phyloP scores from a whole-genome alignment of 2,113 vertebrate species.

The Sardina pilchardus region DNA sequence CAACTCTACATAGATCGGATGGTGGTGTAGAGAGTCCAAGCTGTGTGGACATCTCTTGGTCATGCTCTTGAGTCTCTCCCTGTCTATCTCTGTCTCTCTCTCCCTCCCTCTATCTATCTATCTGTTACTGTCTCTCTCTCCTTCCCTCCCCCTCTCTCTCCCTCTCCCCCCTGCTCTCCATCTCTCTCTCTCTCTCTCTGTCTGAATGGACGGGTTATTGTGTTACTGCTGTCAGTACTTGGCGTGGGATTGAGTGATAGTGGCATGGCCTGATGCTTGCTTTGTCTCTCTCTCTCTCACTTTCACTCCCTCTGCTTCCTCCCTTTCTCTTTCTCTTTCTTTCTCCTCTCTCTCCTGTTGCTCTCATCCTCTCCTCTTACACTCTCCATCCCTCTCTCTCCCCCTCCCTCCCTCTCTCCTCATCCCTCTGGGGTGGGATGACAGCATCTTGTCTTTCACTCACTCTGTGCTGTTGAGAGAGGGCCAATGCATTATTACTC shows the following conservation, averaged over 20 bases:
- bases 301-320: background rate
- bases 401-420: background rate
- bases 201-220: background rate
- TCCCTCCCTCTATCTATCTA: background rate
- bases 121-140: background rate
- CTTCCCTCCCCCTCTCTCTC: background rate
- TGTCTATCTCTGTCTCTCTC: background rate
- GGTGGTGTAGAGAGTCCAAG: too few species aligned
- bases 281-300: background rate
- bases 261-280: background rate
- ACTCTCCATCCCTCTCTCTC: background rate
- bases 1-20: too few species aligned
- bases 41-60: background rate
- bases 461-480: constrained; percentile 29
- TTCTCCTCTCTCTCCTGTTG: background rate
- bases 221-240: background rate
- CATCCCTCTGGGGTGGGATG: background rate
- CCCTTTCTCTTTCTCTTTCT: background rate
- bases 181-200: background rate
- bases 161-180: background rate
- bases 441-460: constrained; percentile 34
- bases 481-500: constrained; percentile 44
- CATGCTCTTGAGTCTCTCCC: background rate
- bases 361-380: too few species aligned
- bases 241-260: background rate